Base-by-base conservation (phyloP, 2,797 vertebrate species). In the Lindbergichthys nudifrons region DNA sequence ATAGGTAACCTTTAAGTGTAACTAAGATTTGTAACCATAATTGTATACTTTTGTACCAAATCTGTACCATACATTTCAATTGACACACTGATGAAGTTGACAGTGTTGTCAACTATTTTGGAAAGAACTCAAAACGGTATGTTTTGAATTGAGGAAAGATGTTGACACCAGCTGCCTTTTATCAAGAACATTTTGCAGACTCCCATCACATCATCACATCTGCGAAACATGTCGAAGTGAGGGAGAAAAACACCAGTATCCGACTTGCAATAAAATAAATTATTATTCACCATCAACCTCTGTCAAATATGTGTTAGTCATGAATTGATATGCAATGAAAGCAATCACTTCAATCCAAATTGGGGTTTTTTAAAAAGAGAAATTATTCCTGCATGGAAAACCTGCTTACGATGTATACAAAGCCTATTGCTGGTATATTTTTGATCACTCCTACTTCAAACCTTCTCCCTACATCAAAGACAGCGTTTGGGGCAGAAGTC, bases 391-490 rank as follows among this genome's bases (percentile, higher is more conserved):
- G 21, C 21, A 50, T 16, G 8, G 58, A 47, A 43, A 72, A 64
- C 19, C 26, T 66, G 21, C 36, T 70, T 39, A 13, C 21, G 11
- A 48, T 11, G 13, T 63, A 64, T 56, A 47, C 47, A 72, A 71
- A 77, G 62, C 39, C 71, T 15, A 41, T 42, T 43, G 59, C 67
- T 71, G 72, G 72, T 82, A 79, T 23, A 81, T 87, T 85, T 26
- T 87, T 80, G 85, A 87, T 91, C 70, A 82, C 43, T 81, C 30
- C 56, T 42, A 51, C 79, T 88, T 76, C 73, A 82, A 83, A 72
- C 74, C 69, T 65, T 77, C 39, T 69, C 57, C 50, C 59, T 53
- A 82, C 85, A 91, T 92, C 90, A 93, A 90, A 91, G 82, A 62
- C 60, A 21, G 58, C 54, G 60, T 76, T 77, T 62, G 73, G 73